Percentiles rank a stretch among this genome's conserved stretches.
Conservation (phyloP, 2,888 invertebrate genomes). For the Pharmacophagus antenor region DNA sequence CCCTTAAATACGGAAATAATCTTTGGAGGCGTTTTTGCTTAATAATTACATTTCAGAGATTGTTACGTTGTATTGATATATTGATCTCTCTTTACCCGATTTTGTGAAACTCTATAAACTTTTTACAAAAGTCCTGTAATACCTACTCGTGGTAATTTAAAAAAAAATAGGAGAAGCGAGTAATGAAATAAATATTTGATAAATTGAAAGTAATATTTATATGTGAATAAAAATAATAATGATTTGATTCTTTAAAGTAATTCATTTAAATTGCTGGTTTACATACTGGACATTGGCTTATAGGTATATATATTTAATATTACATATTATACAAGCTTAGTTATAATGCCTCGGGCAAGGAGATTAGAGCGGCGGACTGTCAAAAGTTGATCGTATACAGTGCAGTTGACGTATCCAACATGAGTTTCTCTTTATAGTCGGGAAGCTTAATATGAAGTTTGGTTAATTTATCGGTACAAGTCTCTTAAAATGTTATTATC, state of each 20-base stretch:
- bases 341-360: not conserved
- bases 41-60: no score
- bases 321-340: not conserved
- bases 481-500: not conserved
- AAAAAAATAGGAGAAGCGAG: no score
- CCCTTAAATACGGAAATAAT: no score
- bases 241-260: not conserved
- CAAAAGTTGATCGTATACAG: constrained; percentile 10
- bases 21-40: no score
- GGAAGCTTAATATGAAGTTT: constrained; percentile 13
- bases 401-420: constrained; percentile 8
- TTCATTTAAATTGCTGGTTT: not conserved
- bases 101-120: no score
- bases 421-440: constrained; percentile 3
- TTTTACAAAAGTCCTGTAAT: no score
- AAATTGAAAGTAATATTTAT: not conserved
- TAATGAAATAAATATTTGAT: not conserved
- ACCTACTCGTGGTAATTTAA: no score
- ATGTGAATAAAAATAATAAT: not conserved
- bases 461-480: constrained; percentile 9
- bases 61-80: no score
- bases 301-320: not conserved
- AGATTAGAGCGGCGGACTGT: constrained; percentile 8
- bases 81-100: no score
- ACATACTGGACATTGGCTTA: not conserved